Conservation (phyloP, 2,888 invertebrate species). For the Andricus curvator region DNA sequence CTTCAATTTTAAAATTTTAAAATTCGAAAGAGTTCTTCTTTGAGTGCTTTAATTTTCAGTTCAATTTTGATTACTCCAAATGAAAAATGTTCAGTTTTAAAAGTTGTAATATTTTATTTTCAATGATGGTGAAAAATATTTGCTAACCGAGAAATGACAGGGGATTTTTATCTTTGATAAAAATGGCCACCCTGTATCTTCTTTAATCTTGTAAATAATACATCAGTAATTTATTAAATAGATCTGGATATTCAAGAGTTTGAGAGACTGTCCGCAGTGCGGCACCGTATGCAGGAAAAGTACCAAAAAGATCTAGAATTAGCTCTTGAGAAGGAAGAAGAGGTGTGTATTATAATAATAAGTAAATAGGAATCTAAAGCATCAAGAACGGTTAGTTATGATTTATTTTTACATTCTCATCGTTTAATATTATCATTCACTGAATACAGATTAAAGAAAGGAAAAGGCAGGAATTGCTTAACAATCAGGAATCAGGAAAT, state of each 20-base stretch:
- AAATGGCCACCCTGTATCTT: neutral
- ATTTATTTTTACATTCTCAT: no score
- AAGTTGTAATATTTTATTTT: no score
- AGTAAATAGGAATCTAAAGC: conserved; percentile 34
- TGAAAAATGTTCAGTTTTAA: no score
- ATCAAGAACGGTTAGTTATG: conserved; percentile 3
- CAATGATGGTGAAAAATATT: no score
- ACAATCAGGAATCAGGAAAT: conserved; percentile 39
- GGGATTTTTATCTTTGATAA: no score
- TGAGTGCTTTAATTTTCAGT: no score
- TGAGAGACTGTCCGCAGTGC: conserved; percentile 69
- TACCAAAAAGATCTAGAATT: conserved; percentile 72
- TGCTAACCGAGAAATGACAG: no score
- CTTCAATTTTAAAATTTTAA: no score
- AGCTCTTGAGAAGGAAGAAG: conserved; percentile 72
- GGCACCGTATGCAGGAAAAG: conserved; percentile 77
- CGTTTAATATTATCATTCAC: conserved; percentile 32
- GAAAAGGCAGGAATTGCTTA: conserved; percentile 67
- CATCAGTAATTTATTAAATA: conserved; percentile 52
- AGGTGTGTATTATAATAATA: conserved; percentile 63
- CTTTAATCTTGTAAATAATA: neutral
- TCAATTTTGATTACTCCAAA: no score
- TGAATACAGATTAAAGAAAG: conserved; percentile 69
- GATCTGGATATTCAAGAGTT: conserved; percentile 75
- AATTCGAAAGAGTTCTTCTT: no score